phyloP scores from a whole-genome alignment of 2,888 invertebrate species.

The Deroplatys truncata region DNA sequence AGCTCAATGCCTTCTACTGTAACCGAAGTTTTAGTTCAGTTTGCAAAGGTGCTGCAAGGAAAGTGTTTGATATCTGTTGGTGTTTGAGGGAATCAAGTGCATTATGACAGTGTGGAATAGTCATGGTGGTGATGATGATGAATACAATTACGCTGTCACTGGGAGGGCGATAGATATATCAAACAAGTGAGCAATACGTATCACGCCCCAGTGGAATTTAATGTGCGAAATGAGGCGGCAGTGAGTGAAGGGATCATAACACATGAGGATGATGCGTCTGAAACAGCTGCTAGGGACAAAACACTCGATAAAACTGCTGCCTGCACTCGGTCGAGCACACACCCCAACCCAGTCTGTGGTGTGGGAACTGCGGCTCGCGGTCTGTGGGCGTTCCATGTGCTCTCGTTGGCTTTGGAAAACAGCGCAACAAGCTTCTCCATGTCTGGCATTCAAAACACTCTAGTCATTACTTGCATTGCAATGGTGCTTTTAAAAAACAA shows the following conservation, averaged over 20 bases:
- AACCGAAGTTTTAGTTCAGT: no score
- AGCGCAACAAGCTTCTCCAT: not conserved
- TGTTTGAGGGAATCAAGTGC: no score
- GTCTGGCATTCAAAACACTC: no score
- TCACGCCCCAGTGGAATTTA: not conserved
- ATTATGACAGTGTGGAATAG: no score
- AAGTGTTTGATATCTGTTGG: no score
- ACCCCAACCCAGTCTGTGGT: not conserved
- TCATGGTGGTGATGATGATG: not conserved
- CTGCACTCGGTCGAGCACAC: not conserved
- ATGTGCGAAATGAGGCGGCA: not conserved
- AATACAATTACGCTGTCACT: not conserved
- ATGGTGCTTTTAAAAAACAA: no score
- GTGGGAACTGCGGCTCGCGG: not conserved
- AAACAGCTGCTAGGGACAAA: not conserved
- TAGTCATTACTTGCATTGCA: no score
- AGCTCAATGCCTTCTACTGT: no score
- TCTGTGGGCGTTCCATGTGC: not conserved
- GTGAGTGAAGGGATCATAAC: not conserved
- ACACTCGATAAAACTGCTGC: slow-evolving; percentile 7
- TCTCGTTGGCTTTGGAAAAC: not conserved
- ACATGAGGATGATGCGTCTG: not conserved
- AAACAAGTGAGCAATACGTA: not conserved
- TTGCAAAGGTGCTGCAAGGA: no score
- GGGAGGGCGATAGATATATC: not conserved